A percentile compares a stretch with the other conserved stretches of the same genome.
These are phyloP conservation scores for Ophraella communa DNA, from an alignment of 2,888 invertebrate species.

Conservation along the genomic window DNA sequence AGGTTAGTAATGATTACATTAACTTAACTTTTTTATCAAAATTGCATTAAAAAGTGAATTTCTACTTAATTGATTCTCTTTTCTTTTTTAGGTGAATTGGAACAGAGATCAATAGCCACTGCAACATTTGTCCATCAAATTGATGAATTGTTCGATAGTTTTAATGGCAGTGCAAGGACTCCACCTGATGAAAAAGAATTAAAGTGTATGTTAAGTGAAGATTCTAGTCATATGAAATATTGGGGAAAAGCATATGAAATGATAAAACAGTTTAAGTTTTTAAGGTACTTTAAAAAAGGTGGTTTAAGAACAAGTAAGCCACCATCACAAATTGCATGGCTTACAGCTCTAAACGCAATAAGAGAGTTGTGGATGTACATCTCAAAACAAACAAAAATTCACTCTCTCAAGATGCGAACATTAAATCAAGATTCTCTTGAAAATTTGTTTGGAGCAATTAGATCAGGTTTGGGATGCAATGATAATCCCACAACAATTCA, in stretches of 20 bases:
- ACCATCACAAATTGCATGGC: conserved; percentile 10
- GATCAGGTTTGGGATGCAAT: conserved; percentile 12
- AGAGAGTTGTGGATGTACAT: not conserved
- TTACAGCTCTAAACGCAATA: conserved; percentile 7
- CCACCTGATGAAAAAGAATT: no score
- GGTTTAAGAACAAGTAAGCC: not conserved
- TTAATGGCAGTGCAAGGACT: no score
- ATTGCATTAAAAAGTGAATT: no score
- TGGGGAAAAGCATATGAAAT: not conserved
- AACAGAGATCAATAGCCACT: no score
- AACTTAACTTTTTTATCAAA: no score
- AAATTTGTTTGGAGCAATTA: conserved; percentile 17
- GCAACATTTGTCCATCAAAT: no score
- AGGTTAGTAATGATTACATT: conserved; percentile 3
- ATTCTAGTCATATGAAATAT: not conserved
- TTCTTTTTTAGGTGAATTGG: no score
- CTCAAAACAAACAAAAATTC: not conserved
- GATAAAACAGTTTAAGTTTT: not conserved
- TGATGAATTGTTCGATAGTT: no score
- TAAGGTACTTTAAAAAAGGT: not conserved
- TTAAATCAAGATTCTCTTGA: conserved; percentile 11
- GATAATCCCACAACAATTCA: conserved; percentile 12
- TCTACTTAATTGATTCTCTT: no score
- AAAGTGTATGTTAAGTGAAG: not conserved
- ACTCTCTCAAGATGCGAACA: not conserved